A percentile compares a stretch with the other conserved stretches of the same genome.
Conservation (phyloP, 2,888 invertebrate species). For the Siphlonurus alternatus region DNA sequence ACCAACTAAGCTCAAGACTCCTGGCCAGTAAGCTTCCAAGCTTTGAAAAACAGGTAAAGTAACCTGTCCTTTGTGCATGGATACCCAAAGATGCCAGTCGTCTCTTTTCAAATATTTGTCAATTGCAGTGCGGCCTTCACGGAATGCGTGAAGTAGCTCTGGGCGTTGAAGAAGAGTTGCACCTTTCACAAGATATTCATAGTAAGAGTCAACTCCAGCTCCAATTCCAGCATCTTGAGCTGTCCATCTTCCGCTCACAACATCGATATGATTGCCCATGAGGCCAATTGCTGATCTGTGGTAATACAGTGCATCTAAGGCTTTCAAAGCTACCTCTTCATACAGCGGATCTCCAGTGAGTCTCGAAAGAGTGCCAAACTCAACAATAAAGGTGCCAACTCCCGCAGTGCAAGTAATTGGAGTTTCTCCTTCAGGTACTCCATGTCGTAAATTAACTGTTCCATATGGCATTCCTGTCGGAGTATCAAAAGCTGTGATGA, state of each 20-base stretch:
- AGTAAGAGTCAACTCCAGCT: constrained; percentile 92
- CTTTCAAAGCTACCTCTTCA: constrained; percentile 88
- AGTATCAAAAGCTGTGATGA: constrained; percentile 81
- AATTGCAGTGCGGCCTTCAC: constrained; percentile 55
- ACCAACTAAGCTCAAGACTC: constrained; percentile 71
- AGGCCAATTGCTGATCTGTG: constrained; percentile 73
- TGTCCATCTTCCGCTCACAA: constrained; percentile 89
- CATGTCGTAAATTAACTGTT: constrained; percentile 79
- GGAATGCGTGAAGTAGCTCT: constrained; percentile 80
- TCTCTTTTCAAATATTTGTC: constrained; percentile 79
- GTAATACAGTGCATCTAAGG: constrained; percentile 73
- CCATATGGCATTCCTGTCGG: constrained; percentile 96
- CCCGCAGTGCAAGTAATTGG: constrained; percentile 96
- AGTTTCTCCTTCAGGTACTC: constrained; percentile 89
- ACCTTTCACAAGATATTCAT: constrained; percentile 96
- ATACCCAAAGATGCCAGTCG: constrained; percentile 99
- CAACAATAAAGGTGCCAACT: constrained; percentile 90
- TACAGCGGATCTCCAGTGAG: constrained; percentile 88
- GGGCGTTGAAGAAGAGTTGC: constrained; percentile 79
- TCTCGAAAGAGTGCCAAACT: constrained; percentile 86
- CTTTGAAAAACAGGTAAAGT: constrained; percentile 97
- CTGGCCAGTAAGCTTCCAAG: constrained; percentile 97
- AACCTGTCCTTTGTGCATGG: constrained; percentile 93
- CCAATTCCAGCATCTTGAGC: constrained; percentile 96
- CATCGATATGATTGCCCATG: constrained; percentile 94